Base-by-base conservation (phyloP, 2,888 invertebrate species). In the Lycocerus yunnanus region DNA sequence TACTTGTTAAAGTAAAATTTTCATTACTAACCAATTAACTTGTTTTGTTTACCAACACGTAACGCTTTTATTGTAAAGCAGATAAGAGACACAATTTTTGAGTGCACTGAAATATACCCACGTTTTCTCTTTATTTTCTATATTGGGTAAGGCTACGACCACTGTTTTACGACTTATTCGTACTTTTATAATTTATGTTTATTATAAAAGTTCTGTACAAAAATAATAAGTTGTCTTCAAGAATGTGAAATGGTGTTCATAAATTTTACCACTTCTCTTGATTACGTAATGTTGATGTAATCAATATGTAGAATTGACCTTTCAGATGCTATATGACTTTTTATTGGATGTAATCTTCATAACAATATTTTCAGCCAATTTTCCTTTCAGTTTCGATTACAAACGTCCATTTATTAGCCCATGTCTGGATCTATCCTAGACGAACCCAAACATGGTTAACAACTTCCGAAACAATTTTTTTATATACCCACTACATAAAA, bases 271-370 rank as follows among this genome's bases (percentile, higher is more conserved):
- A 63, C 61, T 63, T 63, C 61, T 63, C 20, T 63, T 15, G 15
- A 61, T 70, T 70, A 70, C 58, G 58, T 43, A 63, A 65, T 43
- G 43, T 70, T 70, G 63, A 70, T 70, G 69, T 58, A 70, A 70
- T 70, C 65, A 27, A 61, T 58, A 65, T 70, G 69, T 65, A 16
- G 24, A 61, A 63, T 27, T 70, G 43, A 70, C 69, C 69, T 70
- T 69, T 70, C 58, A 24, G 61, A 70, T 58, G 69, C 63, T 43
- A 43, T 43, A 43, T n/a, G 43, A 43, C 6, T 43, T 43, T 43
- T n/a, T 43, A 43, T 43, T 43, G 43, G 43, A 2, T 43, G 43
- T n/a, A 43, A n/a, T 43, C 43, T 43, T 43, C 43, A 43, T 2
- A n/a, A n/a, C 43, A 43, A 43, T 43, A 43, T 43, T 43, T 43